Percentiles rank a stretch among this genome's conserved stretches.
Conservation (phyloP, 2,797 vertebrate genomes). For the Coracias cyanogaster region DNA sequence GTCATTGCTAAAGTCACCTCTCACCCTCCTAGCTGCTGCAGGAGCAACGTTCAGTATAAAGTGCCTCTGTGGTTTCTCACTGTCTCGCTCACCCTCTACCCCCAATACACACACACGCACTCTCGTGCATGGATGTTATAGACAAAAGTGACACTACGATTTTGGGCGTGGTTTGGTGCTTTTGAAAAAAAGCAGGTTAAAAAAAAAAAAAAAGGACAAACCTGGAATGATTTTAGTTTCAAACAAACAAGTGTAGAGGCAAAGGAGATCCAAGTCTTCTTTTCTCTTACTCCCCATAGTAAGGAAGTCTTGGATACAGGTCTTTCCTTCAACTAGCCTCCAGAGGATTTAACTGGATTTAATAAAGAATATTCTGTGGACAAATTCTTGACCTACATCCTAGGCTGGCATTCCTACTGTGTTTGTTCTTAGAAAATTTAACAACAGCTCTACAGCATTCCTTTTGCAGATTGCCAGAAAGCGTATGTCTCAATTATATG, state of each 20-base stretch:
- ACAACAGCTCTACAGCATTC: constrained; percentile 65
- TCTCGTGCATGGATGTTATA: background rate
- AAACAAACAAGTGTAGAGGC: background rate
- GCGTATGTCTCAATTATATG: constrained; percentile 70
- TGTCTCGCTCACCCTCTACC: background rate
- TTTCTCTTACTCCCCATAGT: background rate
- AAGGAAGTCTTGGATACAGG: constrained; percentile 12
- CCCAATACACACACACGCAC: background rate
- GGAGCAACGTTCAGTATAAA: constrained; percentile 56
- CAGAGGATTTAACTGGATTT: constrained; percentile 28
- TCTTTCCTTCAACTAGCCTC: constrained; percentile 19
- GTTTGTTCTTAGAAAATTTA: constrained; percentile 75
- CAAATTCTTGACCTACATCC: constrained; percentile 59
- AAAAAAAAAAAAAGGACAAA: background rate
- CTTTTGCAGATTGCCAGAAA: constrained; percentile 63
- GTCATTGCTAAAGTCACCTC: constrained; percentile 74
- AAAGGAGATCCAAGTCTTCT: background rate
- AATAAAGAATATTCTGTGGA: constrained; percentile 3
- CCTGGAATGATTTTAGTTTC: background rate
- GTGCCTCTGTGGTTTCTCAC: constrained; percentile 66
- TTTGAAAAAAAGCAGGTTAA: no score
- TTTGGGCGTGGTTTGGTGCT: background rate
- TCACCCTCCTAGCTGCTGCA: constrained; percentile 60
- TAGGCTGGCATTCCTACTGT: constrained; percentile 55
- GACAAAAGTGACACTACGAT: background rate